Base-by-base conservation (phyloP, 2,888 invertebrate species). In the Lasioglossum vierecki region DNA sequence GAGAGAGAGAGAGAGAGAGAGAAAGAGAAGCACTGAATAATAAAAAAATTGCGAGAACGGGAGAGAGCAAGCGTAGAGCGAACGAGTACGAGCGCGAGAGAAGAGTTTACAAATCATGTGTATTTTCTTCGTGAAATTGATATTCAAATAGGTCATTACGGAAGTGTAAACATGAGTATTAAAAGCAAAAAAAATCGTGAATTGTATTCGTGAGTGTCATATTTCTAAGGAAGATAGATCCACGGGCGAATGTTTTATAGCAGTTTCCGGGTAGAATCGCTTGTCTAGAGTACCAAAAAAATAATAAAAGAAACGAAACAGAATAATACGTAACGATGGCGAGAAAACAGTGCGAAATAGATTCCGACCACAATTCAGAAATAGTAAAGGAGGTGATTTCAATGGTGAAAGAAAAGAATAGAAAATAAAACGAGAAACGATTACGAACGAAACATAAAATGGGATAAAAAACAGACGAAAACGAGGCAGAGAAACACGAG, bases 201-300 rank as follows among this genome's bases (percentile, higher is more conserved):
- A 94, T 93, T 94, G 94, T 95, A 95, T 94, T 95, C 94, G 93
- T 94, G 94, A 93, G 94, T 95, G 95, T 95, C 94, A 95, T 95
- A 95, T 93, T 93, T 94, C 94, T 95, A 94, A 94, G 94, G 94
- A 94, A 93, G 94, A 93, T 94, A 94, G 94, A 95, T 95, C 95
- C 94, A 94, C 93, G 94, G 94, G 95, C 93, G 92, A 94, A 94
- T 95, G 94, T 95, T 95, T 95, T 93, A 93, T 93, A 92, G 94
- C 94, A 94, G 94, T 95, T 95, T 94, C 94, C 94, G 92, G 92
- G 90, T 91, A 89, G 91, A 93, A 93, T 92, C 91, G 84, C 71
- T 80, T 88, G 82, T 89, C 86, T 77, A 46, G 46, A 18, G 49
- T 53, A 60, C 46, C 53, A 39, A 74, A 76, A 44, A 41, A 30